Base-by-base conservation (phyloP, 1,140 invertebrate species). In the Lycorma delicatula region DNA sequence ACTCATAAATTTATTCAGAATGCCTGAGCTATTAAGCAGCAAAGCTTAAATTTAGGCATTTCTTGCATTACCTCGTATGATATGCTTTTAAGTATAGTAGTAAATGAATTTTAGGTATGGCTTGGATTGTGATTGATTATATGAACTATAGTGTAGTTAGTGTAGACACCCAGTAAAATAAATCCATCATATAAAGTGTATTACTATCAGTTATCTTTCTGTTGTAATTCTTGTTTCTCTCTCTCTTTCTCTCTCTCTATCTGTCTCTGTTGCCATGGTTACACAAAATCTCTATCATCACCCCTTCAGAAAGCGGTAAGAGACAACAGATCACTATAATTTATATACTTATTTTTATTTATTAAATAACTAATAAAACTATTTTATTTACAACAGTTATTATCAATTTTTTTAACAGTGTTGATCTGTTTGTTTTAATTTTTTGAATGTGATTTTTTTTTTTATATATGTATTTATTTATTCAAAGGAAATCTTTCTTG, bases 271-370 rank as follows among this genome's bases (percentile, higher is more conserved):
- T 60, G 62, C 60, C 53, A 48, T 62, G 55, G 58, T 60, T 60
- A 59, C 54, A 58, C 58, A 59, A 61, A 46, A 34, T 58, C 60
- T 60, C 38, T 64, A 50, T 60, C 49, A 58, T 57, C 60, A 54
- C 41, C 63, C 52, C 56, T 61, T 61, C 65, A 67, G 65, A 65
- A 67, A 62, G 65, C 65, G 65, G 65, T 67, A 67, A 65, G 65
- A 64, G 50, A 44, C 50, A 59, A 59, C 34, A 46, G 25, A 48
- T 2, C 20, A 22, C 20, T 57, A 29, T 47, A 18, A 18, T 57
- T 49, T 22, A 20, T 38, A 12, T 49, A 55, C 23, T 16, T 46
- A 47, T 55, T 48, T 49, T 27, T 22, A 31, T 56, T 23, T 49
- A 25, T 28, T 54, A 31, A 3, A 20, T n/a, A n/a, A n/a, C n/a